Evolutionary conservation across 2,113 vertebrate genomes (phyloP).

Genomic region (Chloebia gouldiae): DNA sequence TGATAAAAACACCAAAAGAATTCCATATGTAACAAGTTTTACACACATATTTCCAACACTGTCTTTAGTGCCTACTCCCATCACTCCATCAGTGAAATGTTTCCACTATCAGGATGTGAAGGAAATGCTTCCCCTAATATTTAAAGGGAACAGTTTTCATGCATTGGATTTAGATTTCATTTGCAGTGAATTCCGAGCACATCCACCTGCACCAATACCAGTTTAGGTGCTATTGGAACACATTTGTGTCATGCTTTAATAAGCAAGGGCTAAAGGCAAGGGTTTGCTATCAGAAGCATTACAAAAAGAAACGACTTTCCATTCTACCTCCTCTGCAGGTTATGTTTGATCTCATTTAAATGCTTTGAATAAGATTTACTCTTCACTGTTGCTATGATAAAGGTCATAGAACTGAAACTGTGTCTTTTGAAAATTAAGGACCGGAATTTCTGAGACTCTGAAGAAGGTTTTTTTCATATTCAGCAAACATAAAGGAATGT

Average conservation of each 20-base stretch:
- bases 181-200: background rate
- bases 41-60: background rate
- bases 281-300: background rate
- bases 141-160: background rate
- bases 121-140: background rate
- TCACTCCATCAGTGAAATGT: background rate
- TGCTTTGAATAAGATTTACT: conserved; percentile 67
- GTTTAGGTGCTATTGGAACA: background rate
- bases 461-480: conserved; percentile 18
- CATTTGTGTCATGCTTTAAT: background rate
- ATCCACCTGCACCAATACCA: background rate
- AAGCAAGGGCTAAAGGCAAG: background rate
- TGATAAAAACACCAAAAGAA: background rate
- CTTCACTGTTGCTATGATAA: conserved; percentile 55
- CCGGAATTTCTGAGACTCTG: conserved; percentile 15
- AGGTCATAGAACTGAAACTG: conserved; percentile 40
- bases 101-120: background rate
- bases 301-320: background rate
- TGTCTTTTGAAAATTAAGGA: conserved; percentile 45
- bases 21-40: background rate
- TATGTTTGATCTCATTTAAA: conserved; percentile 65
- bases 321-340: conserved; percentile 19
- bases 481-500: conserved; percentile 15
- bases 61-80: background rate
- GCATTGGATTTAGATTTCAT: background rate